Evolutionary conservation across 2,113 vertebrate species (phyloP).

Genomic region (Antigone vipio): DNA sequence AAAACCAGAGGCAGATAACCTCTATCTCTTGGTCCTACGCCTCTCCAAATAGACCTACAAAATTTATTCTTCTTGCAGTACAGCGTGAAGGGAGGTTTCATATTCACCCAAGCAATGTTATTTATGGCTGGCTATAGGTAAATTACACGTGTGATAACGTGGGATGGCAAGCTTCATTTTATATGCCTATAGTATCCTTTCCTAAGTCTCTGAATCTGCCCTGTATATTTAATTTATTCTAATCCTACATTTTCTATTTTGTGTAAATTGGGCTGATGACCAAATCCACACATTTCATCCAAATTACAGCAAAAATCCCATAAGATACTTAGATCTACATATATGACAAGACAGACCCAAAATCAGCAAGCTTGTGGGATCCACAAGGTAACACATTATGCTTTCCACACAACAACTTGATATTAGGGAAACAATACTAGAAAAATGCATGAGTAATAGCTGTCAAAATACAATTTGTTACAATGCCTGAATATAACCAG

Average conservation of each 20-base stretch:
- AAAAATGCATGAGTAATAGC: background rate
- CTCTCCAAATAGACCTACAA: background rate
- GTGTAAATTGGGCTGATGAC: background rate
- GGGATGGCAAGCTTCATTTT: background rate
- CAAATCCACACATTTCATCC: background rate
- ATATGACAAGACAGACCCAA: background rate
- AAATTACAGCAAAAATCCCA: rapidly evolving
- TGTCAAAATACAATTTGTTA: background rate
- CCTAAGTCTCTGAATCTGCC: background rate
- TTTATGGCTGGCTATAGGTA: background rate
- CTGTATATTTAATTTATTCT: background rate
- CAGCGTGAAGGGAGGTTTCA: background rate
- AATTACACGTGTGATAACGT: rapidly evolving
- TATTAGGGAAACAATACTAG: background rate
- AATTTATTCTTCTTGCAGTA: background rate
- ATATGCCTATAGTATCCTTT: background rate
- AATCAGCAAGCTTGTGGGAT: background rate
- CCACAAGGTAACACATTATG: background rate
- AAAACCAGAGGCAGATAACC: background rate
- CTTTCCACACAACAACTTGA: background rate
- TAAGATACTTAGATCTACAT: background rate
- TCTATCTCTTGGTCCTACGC: background rate
- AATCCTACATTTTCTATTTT: background rate
- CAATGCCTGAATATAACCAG: background rate
- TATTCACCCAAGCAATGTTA: rapidly evolving